A percentile compares a stretch with the other conserved stretches of the same genome.
These are phyloP conservation scores for Takifugu rubripes DNA, from an alignment of 2,797 vertebrate species.

Conservation along the genomic window DNA sequence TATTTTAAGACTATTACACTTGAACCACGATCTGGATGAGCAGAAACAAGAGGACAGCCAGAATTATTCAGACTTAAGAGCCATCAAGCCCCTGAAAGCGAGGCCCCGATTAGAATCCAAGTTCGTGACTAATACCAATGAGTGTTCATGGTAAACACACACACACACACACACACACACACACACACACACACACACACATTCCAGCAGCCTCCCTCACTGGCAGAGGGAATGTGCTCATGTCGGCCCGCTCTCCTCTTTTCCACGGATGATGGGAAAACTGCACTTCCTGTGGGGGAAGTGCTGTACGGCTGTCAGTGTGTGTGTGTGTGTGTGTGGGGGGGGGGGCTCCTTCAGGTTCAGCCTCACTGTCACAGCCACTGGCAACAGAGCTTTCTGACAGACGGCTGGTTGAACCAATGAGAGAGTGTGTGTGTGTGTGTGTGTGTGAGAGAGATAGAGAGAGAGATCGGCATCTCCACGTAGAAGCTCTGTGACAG, in stretches of 20 bases:
- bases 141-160: neutral
- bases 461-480: neutral
- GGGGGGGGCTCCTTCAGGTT: conserved; percentile 11
- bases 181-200: conserved; percentile 22
- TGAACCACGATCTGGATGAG: no score
- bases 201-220: conserved; percentile 47
- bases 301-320: conserved; percentile 1
- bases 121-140: conserved; percentile 11
- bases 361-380: neutral
- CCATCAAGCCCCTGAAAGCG: neutral
- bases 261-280: conserved; percentile 53
- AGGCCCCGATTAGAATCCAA: neutral
- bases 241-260: conserved; percentile 34
- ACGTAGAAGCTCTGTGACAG: conserved; percentile 8
- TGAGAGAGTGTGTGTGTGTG: conserved; percentile 9
- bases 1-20: no score
- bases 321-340: no score
- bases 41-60: no score
- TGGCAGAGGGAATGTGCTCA: conserved; percentile 51
- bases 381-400: conserved; percentile 28
- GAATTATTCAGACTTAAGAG: conserved; percentile 23
- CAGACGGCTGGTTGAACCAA: conserved; percentile 36
- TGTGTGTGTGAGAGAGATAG: neutral
- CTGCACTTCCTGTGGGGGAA: conserved; percentile 63
- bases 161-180: conserved; percentile 8